A percentile compares a stretch with the other conserved stretches of the same genome.
phyloP scores from a whole-genome alignment of 2,797 vertebrate species.

The Siniperca scherzeri region DNA sequence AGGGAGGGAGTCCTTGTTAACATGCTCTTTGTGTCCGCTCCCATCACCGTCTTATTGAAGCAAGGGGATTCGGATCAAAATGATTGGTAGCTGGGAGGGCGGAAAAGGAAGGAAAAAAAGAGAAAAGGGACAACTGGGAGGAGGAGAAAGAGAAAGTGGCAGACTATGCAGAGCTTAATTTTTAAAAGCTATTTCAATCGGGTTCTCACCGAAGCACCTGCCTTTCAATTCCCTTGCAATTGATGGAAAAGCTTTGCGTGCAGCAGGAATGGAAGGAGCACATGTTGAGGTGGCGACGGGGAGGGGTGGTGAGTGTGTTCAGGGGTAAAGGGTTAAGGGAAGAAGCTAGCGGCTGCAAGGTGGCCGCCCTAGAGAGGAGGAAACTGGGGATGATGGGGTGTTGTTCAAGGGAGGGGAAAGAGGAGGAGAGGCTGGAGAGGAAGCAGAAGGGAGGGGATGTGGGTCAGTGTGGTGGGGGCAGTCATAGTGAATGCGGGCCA shows the following conservation, averaged over 20 bases:
- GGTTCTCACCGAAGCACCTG: slow-evolving; percentile 25
- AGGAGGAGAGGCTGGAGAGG: slow-evolving; percentile 22
- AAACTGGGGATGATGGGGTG: slow-evolving; percentile 36
- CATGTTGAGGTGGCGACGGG: neutral
- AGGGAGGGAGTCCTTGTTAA: slow-evolving; percentile 70
- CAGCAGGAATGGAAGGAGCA: neutral
- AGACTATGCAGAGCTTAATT: slow-evolving; percentile 10
- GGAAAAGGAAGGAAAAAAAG: slow-evolving; percentile 1
- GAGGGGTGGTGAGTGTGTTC: neutral
- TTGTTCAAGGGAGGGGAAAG: slow-evolving; percentile 18
- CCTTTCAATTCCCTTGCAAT: slow-evolving; percentile 25
- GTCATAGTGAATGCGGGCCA: slow-evolving; percentile 81
- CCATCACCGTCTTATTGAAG: slow-evolving; percentile 65
- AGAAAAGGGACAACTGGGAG: neutral
- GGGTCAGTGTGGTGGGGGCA: slow-evolving; percentile 13
- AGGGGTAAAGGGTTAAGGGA: neutral
- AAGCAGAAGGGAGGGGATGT: slow-evolving; percentile 2
- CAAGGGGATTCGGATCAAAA: slow-evolving; percentile 62
- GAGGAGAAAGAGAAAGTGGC: slow-evolving; percentile 15
- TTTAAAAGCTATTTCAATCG: slow-evolving; percentile 30
- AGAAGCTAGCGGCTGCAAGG: slow-evolving; percentile 10
- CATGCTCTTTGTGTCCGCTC: slow-evolving; percentile 76
- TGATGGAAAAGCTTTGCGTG: neutral
- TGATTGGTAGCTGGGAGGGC: slow-evolving; percentile 50
- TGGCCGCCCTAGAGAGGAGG: slow-evolving; percentile 11